phyloP scores from a whole-genome alignment of 64 coral and sea anemone genomes.

The Orbicella faveolata region DNA sequence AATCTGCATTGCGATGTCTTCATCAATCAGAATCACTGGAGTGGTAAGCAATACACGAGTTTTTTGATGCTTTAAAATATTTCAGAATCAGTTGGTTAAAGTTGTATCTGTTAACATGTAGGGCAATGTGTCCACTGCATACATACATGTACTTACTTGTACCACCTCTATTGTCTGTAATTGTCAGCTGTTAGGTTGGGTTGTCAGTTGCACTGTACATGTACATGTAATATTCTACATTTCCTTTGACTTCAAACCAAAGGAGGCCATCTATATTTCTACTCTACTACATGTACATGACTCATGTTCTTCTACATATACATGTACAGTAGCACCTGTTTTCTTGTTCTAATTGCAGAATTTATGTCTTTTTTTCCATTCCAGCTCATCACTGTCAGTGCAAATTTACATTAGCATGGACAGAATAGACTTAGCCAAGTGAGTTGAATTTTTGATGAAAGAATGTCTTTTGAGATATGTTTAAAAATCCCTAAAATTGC shows the following conservation, averaged over 20 bases:
- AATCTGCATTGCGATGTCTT: constrained; percentile 89
- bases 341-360: background rate
- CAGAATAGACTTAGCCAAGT: constrained; percentile 96
- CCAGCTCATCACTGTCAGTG: constrained; percentile 80
- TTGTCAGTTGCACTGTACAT: too few species aligned
- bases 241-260: too few species aligned
- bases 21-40: constrained; percentile 96
- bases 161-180: too few species aligned
- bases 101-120: too few species aligned
- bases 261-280: too few species aligned
- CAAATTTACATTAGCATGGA: constrained; percentile 98
- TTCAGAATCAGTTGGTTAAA: too few species aligned
- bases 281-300: too few species aligned
- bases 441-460: constrained; percentile 2
- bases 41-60: constrained; percentile 52
- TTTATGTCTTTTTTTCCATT: constrained; percentile 6
- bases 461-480: background rate
- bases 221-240: too few species aligned
- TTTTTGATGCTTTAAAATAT: background rate
- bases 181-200: too few species aligned
- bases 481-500: background rate
- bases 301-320: too few species aligned
- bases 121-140: background rate
- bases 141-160: background rate
- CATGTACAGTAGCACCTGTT: background rate